Evolutionary conservation across 2,113 vertebrate genomes (phyloP).

Genomic region (Calidris pygmaea): DNA sequence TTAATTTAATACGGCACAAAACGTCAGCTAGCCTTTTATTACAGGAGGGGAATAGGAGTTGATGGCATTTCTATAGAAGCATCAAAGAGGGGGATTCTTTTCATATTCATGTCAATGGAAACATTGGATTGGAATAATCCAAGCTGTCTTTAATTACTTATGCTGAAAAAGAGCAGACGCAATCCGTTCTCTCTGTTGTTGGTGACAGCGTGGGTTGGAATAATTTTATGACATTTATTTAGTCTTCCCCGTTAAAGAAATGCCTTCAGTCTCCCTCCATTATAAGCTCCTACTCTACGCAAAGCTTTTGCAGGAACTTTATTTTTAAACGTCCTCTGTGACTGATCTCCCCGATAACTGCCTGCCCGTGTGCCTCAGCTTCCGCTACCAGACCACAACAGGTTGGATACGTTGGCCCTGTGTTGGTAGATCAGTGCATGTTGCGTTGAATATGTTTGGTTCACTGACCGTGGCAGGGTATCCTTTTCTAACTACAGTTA

Average conservation of each 20-base stretch:
- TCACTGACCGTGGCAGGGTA: neutral
- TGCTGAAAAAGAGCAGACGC: neutral
- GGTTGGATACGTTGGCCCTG: rapidly evolving
- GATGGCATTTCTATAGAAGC: neutral
- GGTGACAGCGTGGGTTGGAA: neutral
- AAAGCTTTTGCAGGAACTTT: neutral
- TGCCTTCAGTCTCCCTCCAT: neutral
- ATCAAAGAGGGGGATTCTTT: neutral
- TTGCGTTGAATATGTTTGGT: neutral
- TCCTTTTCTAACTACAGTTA: neutral
- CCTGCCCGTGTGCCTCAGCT: neutral
- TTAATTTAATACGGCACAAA: neutral
- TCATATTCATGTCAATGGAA: neutral
- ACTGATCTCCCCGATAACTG: neutral
- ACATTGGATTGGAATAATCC: neutral
- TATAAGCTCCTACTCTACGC: neutral
- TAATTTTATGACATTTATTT: neutral
- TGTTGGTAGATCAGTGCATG: rapidly evolving
- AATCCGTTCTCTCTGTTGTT: neutral
- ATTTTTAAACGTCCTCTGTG: neutral
- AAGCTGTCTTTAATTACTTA: neutral
- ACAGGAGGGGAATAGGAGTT: neutral
- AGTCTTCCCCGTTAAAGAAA: neutral
- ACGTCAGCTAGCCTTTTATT: neutral
- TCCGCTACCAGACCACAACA: neutral